Evolutionary conservation across 2,113 vertebrate species (phyloP), one percentile per base, ranked within the genome.

Genomic region (Hyperoodon ampullatus): DNA sequence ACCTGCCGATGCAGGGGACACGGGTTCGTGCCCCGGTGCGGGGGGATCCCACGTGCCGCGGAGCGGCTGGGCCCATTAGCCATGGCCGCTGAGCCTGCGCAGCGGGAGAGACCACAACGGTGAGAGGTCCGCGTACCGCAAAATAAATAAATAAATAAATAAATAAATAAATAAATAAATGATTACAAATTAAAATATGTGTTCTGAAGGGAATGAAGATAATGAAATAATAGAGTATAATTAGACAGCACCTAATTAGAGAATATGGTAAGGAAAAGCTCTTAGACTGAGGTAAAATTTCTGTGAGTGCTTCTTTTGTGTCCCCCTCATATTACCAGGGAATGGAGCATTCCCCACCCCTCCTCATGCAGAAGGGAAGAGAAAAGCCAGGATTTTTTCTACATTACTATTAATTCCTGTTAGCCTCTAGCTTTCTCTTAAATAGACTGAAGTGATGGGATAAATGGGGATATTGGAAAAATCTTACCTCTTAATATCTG

Each of bases 11-110:
- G 44, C 10, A 47, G 44, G 10, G 2, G 10, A 47, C 44, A 2
- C 0, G 10, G 44, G 44, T 47, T 47, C 2, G 10, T 47, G 44
- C 10, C 44, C 44, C 44, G 0, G 44, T 47, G 2, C 10, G 10
- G 44, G 44, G 11, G 0, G 44, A 47, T 47, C 44, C 44, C 44
- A 47, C 10, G 2, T 47, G 10, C 44, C 10, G 10, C 10, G 2
- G 44, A 47, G 44, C 0, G 2, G 10, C 10, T 47, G 44, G 44
- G 44, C 2, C 44, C 44, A 0, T 47, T 10, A 47, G 44, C 44
- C 44, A 47, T 47, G 44, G 44, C 10, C 2, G 10, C 44, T 47
- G 44, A 10, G 10, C 44, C 44, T 11, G 44, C 10, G 10, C 44
- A 47, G 2, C 0, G 2, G 44, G 44, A 47, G 44, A 11, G 44